phyloP scores from a whole-genome alignment of 35 echinoderm and acorn worm species.

The Strongylocentrotus purpuratus region DNA sequence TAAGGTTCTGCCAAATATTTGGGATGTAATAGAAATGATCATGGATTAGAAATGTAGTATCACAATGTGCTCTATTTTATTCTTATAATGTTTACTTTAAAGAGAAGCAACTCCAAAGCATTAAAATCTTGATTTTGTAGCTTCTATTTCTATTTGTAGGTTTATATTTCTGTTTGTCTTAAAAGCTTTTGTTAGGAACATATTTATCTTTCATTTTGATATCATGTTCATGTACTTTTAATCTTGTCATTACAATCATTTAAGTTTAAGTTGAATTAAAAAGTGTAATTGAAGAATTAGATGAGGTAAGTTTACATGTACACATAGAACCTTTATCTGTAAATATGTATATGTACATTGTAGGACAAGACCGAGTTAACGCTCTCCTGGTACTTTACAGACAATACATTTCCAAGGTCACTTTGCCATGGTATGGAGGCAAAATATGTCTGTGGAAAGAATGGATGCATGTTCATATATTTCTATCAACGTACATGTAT shows the following conservation, averaged over 20 bases:
- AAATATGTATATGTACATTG: no score
- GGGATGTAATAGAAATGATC: background rate
- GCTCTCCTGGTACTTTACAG: no score
- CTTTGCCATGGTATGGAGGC: background rate
- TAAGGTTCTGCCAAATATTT: background rate
- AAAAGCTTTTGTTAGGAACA: no score
- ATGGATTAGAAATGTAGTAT: background rate
- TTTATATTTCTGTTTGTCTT: no score
- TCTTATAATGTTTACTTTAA: background rate
- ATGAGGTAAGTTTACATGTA: no score
- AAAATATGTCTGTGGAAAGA: no score
- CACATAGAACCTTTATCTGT: no score
- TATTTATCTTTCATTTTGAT: background rate
- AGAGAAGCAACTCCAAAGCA: background rate
- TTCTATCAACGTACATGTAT: no score
- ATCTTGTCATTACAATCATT: background rate
- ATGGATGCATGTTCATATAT: no score
- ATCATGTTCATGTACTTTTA: background rate
- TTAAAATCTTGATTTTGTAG: background rate
- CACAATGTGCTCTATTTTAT: background rate
- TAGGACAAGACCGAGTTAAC: no score
- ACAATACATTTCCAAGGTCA: no score
- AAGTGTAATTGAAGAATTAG: no score
- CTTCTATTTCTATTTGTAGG: background rate
- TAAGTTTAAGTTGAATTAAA: background rate